A percentile compares a stretch with the other conserved stretches of the same genome.
phyloP scores from a whole-genome alignment of 2,113 vertebrate genomes.

The Stercorarius parasiticus region DNA sequence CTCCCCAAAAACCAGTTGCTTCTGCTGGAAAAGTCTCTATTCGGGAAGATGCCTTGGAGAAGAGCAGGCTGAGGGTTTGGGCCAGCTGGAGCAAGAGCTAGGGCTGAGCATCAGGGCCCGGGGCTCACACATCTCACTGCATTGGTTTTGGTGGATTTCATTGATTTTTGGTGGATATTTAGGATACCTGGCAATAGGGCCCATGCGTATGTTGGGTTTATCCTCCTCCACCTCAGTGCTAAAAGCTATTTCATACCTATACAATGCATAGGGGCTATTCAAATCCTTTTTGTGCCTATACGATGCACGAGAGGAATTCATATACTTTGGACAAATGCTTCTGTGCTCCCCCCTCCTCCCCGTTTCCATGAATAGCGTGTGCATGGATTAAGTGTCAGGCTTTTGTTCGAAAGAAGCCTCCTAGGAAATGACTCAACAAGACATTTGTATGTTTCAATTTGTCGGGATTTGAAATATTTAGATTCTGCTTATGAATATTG shows the following conservation, averaged over 20 bases:
- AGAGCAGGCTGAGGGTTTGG: neutral
- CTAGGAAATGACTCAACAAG: neutral
- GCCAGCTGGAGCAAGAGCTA: neutral
- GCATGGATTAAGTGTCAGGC: neutral
- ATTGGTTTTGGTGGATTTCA: neutral
- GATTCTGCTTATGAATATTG: neutral
- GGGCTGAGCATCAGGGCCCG: accelerated
- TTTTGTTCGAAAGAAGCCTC: neutral
- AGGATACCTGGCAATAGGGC: neutral
- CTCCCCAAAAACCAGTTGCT: neutral
- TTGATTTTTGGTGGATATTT: neutral
- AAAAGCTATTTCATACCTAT: neutral
- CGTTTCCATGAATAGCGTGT: accelerated
- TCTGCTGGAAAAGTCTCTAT: neutral
- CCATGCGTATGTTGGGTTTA: neutral
- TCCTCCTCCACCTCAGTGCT: neutral
- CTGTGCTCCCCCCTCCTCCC: neutral
- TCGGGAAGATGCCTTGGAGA: neutral
- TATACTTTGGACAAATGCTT: neutral
- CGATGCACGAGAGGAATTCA: no score
- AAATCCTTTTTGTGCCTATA: neutral
- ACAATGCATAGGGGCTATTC: neutral
- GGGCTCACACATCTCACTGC: neutral
- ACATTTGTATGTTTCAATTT: neutral
- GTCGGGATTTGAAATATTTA: neutral